These are phyloP conservation scores for Drosophila borborema DNA, from an alignment of 2,888 invertebrate genomes.

Conservation along the genomic window DNA sequence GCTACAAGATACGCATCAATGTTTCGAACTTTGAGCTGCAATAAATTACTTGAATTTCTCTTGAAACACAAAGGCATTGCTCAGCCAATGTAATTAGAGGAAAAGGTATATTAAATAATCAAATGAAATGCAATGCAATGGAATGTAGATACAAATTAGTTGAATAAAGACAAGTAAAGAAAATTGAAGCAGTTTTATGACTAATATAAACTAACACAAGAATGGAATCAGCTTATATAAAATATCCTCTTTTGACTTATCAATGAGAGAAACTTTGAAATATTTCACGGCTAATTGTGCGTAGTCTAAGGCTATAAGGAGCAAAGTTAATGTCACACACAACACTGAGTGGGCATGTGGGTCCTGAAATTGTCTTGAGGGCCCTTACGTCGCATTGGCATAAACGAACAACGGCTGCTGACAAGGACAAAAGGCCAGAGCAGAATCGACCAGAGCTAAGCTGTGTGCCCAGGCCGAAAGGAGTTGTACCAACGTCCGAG, in stretches of 20 bases:
- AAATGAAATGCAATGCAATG: not conserved
- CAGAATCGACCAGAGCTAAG: not conserved
- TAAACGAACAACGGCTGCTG: conserved; percentile 24
- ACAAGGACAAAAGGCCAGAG: conserved; percentile 12
- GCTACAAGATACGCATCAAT: not conserved
- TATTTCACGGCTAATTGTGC: conserved; percentile 64
- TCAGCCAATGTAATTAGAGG: no score
- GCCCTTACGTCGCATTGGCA: conserved; percentile 19
- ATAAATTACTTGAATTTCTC: not conserved
- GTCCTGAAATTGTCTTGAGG: conserved; percentile 41
- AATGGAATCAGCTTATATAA: not conserved
- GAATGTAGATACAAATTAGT: not conserved
- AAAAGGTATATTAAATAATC: not conserved
- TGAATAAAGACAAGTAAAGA: not conserved
- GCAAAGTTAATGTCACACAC: conserved; percentile 29
- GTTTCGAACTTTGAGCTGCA: not conserved
- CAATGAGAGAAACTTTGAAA: conserved; percentile 43
- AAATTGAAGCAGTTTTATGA: not conserved
- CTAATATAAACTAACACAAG: not conserved
- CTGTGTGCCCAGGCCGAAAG: conserved; percentile 6
- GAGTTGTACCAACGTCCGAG: conserved; percentile 5
- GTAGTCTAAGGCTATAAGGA: conserved; percentile 49
- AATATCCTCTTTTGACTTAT: conserved; percentile 17
- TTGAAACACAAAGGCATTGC: not conserved
- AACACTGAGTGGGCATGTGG: conserved; percentile 8